phyloP scores from a whole-genome alignment of 2,113 vertebrate species.

The Bucco capensis region DNA sequence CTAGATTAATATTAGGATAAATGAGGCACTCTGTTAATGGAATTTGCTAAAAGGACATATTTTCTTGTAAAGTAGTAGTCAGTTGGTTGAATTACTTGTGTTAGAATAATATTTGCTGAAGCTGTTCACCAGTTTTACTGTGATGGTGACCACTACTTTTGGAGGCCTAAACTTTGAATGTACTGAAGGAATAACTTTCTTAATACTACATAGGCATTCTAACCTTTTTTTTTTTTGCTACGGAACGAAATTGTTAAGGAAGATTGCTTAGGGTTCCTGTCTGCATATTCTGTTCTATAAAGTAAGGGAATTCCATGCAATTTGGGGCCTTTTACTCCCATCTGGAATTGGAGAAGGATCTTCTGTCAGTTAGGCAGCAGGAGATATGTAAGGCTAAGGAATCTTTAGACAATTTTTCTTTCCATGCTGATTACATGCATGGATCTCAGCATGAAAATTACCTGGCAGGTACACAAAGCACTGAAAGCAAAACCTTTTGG shows the following conservation, averaged over 20 bases:
- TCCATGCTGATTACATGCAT: not conserved
- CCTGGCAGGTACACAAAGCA: not conserved
- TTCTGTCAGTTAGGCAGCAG: not conserved
- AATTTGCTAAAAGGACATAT: not conserved
- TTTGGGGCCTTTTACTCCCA: not conserved
- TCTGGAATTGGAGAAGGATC: not conserved
- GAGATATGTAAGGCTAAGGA: not conserved
- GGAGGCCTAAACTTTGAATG: not conserved
- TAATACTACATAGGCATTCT: not conserved
- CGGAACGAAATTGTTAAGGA: not conserved
- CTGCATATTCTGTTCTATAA: not conserved
- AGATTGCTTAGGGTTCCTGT: not conserved
- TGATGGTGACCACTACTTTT: not conserved
- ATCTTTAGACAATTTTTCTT: not conserved
- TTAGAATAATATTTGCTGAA: not conserved
- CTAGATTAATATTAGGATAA: not conserved
- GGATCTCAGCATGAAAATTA: not conserved
- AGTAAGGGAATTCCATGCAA: not conserved
- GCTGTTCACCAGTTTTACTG: not conserved
- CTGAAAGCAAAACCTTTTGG: not conserved
- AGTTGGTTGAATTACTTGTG: not conserved
- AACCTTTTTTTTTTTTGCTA: not conserved
- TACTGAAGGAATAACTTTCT: not conserved
- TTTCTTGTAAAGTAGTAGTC: not conserved
- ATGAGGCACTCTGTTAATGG: not conserved